These are phyloP conservation scores for Aplidium turbinatum DNA, from an alignment of 23 tunicate genomes.

Conservation along the genomic window DNA sequence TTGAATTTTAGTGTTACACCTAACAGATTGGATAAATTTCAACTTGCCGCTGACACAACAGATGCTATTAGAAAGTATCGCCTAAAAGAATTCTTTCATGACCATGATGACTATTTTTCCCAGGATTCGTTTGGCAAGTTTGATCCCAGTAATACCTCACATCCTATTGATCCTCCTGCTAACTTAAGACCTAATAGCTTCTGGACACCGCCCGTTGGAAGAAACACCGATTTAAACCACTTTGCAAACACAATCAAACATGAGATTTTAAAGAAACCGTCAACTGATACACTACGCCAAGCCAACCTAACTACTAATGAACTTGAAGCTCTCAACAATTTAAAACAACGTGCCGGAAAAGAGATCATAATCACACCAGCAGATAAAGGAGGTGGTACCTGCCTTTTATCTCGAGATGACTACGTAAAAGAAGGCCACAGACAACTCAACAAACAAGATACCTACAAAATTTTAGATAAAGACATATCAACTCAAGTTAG, in stretches of 20 bases:
- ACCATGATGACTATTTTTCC: too few relatives aligned
- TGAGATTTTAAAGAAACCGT: conserved; percentile 1
- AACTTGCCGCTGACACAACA: background rate
- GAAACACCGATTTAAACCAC: background rate
- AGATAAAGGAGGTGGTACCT: conserved; percentile 12
- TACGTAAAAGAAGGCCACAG: conserved; percentile 1
- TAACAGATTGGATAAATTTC: too few relatives aligned
- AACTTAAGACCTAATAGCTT: background rate
- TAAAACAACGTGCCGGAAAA: conserved; percentile 1
- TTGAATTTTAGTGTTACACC: too few relatives aligned
- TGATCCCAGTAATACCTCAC: background rate
- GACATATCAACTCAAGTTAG: too few relatives aligned
- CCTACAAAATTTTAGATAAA: conserved; percentile 2
- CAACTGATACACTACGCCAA: too few relatives aligned
- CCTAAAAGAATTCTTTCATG: background rate
- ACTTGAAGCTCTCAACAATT: background rate
- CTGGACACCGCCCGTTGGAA: background rate
- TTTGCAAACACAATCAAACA: background rate
- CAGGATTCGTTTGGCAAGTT: too few relatives aligned
- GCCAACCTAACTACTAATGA: background rate
- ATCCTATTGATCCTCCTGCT: background rate
- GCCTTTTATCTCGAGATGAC: background rate
- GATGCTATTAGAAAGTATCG: background rate
- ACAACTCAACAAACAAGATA: background rate
- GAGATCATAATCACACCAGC: conserved; percentile 16